phyloP scores from a whole-genome alignment of 2,113 vertebrate genomes.

The Equus przewalskii region DNA sequence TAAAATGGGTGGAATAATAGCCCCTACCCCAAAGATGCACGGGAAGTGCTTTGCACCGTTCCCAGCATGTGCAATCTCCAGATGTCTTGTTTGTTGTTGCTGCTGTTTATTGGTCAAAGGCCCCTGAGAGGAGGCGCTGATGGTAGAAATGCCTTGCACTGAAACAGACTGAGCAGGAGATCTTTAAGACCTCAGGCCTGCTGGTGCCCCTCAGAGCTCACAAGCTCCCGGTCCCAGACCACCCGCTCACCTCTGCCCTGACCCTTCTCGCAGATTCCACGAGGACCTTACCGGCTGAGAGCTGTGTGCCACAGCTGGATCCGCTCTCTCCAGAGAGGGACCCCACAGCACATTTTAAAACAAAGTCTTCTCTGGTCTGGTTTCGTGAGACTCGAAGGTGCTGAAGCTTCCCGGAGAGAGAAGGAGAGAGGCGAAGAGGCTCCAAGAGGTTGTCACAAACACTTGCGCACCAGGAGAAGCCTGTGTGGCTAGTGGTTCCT shows the following conservation, averaged over 20 bases:
- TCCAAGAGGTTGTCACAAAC: neutral
- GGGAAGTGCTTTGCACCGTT: neutral
- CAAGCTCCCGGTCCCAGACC: neutral
- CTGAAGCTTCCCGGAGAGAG: neutral
- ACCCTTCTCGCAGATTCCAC: neutral
- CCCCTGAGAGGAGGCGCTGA: neutral
- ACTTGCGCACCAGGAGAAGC: neutral
- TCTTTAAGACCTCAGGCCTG: neutral
- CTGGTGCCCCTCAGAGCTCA: neutral
- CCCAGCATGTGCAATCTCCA: neutral
- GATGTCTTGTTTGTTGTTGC: too few relatives aligned
- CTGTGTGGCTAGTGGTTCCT: neutral
- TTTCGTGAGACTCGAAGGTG: neutral
- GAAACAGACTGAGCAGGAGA: neutral
- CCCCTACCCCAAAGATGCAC: accelerated
- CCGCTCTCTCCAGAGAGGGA: neutral
- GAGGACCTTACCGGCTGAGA: neutral
- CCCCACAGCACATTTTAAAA: neutral
- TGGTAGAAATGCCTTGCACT: neutral
- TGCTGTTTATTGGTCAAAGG: neutral
- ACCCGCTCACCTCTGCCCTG: neutral
- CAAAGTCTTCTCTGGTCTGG: neutral
- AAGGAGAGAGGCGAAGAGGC: neutral
- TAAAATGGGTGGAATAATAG: neutral
- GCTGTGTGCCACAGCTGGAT: neutral